Evolutionary conservation across 2,797 vertebrate species (phyloP).

Genomic region (Macroramphosus scolopax): DNA sequence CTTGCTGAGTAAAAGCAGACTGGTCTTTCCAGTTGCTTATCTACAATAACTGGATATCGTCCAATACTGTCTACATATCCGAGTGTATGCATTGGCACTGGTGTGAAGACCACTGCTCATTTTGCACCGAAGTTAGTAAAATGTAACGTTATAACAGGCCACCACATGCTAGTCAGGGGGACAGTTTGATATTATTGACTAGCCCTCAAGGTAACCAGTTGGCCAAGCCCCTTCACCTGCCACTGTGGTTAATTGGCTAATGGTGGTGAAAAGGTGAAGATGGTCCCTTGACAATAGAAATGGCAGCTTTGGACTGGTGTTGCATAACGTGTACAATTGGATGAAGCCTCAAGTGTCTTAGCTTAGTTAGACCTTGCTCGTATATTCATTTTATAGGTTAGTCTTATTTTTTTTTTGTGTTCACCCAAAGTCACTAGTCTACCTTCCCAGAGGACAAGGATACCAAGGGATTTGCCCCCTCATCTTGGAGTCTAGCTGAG

Average conservation of each 20-base stretch:
- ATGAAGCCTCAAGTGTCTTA: conserved; percentile 29
- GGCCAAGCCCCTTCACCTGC: not conserved
- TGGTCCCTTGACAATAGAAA: conserved; percentile 16
- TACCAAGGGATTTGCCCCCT: conserved; percentile 57
- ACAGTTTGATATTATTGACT: conserved; percentile 15
- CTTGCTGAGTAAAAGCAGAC: not conserved
- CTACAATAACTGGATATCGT: not conserved
- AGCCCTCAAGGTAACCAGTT: conserved; percentile 17
- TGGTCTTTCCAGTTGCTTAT: conserved; percentile 5
- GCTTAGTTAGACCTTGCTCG: conserved; percentile 6
- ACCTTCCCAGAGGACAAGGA: conserved; percentile 32
- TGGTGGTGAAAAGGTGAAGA: conserved; percentile 20
- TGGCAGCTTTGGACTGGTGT: conserved; percentile 25
- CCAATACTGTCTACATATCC: not conserved
- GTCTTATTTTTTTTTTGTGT: conserved; percentile 17
- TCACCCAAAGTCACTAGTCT: conserved; percentile 27
- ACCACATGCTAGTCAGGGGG: conserved; percentile 51
- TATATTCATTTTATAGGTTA: conserved; percentile 15
- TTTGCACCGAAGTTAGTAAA: conserved; percentile 31
- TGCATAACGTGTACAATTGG: conserved; percentile 55
- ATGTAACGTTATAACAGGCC: conserved; percentile 42
- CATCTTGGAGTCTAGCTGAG: conserved; percentile 66
- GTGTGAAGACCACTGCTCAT: conserved; percentile 21
- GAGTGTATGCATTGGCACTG: conserved; percentile 6
- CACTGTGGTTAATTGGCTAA: conserved; percentile 10